A percentile compares a stretch with the other conserved stretches of the same genome.
These are phyloP conservation scores for Calliphora vicina DNA, from an alignment of 1,140 invertebrate genomes.

Conservation along the genomic window DNA sequence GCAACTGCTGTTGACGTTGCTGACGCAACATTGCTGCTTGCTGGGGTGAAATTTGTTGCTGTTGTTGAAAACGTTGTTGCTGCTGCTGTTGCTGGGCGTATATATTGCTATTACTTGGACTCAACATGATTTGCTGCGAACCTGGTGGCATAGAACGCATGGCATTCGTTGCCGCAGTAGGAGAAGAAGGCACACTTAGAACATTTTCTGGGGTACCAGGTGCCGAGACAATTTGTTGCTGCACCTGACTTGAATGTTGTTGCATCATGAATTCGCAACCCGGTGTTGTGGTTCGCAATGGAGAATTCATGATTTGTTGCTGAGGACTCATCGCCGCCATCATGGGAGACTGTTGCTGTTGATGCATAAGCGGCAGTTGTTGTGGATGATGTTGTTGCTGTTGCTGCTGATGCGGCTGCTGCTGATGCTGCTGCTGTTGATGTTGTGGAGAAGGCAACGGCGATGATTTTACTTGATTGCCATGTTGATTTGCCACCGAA, in stretches of 20 bases:
- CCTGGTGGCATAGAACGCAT: constrained; percentile 53
- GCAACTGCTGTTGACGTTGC: constrained; percentile 49
- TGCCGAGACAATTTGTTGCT: constrained; percentile 45
- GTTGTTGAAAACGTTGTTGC: constrained; percentile 56
- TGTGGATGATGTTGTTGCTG: constrained; percentile 47
- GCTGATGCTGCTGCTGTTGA: constrained; percentile 44
- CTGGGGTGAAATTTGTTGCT: constrained; percentile 40
- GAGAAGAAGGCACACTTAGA: constrained; percentile 53
- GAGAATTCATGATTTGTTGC: constrained; percentile 53
- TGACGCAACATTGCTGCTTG: constrained; percentile 36
- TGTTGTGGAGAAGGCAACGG: constrained; percentile 41
- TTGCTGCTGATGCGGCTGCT: constrained; percentile 42
- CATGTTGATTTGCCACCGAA: constrained; percentile 35
- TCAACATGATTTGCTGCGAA: constrained; percentile 47
- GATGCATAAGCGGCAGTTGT: constrained; percentile 30
- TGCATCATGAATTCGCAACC: constrained; percentile 48
- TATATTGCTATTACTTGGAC: constrained; percentile 49
- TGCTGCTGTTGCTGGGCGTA: constrained; percentile 55
- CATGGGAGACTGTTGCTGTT: constrained; percentile 29
- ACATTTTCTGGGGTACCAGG: constrained; percentile 39
- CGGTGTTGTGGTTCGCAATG: constrained; percentile 47
- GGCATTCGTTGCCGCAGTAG: constrained; percentile 40
- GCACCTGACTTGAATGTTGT: constrained; percentile 48
- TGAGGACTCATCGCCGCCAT: constrained; percentile 40
- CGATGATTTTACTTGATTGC: constrained; percentile 47